Percentiles rank a stretch among this genome's conserved stretches.
These are phyloP conservation scores for Pogonocherus hispidulus DNA, from an alignment of 2,888 invertebrate species.

Conservation along the genomic window DNA sequence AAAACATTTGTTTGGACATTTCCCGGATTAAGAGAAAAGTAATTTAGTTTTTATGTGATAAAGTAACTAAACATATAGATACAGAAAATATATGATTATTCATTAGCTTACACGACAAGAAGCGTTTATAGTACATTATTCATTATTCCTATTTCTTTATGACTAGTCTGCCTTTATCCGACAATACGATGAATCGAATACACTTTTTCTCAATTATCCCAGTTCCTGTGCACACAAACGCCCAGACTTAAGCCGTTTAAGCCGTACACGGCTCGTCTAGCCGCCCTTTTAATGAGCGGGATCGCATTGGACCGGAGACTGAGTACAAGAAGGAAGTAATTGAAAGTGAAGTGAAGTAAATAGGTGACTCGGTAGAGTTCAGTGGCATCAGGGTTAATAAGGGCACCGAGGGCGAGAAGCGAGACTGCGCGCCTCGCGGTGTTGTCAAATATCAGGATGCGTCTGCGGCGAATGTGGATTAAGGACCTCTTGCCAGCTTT, in stretches of 20 bases:
- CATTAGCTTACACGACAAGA: no score
- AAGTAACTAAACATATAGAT: no score
- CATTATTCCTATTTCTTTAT: no score
- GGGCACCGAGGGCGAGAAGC: constrained; percentile 47
- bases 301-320: constrained; percentile 27
- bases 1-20: no score
- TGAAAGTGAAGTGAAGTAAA: constrained; percentile 61
- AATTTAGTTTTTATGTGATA: no score
- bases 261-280: constrained; percentile 21
- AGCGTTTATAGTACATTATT: no score
- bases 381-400: constrained; percentile 61
- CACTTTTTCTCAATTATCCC: constrained; percentile 25
- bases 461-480: not conserved
- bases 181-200: no score
- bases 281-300: constrained; percentile 35
- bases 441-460: not conserved
- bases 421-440: constrained; percentile 31
- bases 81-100: no score
- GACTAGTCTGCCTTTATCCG: no score
- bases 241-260: constrained; percentile 17
- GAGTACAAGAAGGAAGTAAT: constrained; percentile 52
- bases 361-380: constrained; percentile 62
- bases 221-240: constrained; percentile 20
- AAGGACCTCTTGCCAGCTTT: no score
- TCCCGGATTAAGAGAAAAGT: no score